Percentiles rank a stretch among this genome's conserved stretches.
These are phyloP conservation scores for Buathra laborator DNA, from an alignment of 2,888 invertebrate genomes.

Conservation along the genomic window DNA sequence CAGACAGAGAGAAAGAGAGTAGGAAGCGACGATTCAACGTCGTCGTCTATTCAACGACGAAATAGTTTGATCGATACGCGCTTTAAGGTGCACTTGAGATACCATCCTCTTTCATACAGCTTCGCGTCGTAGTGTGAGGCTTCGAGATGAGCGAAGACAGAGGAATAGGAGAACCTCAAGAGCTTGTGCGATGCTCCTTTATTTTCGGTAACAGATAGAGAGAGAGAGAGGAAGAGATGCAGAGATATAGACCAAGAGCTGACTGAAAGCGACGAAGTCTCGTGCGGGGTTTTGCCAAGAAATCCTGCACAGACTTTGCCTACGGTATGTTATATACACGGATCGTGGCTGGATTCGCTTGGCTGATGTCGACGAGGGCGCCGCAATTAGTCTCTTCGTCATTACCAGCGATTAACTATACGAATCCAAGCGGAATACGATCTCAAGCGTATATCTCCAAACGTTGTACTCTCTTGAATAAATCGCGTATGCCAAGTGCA, in stretches of 20 bases:
- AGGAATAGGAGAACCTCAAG: slow-evolving; percentile 27
- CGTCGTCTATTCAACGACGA: slow-evolving; percentile 1
- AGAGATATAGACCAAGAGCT: slow-evolving; percentile 27
- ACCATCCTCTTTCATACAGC: neutral
- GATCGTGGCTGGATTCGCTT: slow-evolving; percentile 24
- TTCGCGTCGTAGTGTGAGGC: slow-evolving; percentile 2
- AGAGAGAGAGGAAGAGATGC: neutral
- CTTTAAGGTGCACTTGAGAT: slow-evolving; percentile 16
- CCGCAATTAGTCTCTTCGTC: slow-evolving; percentile 76
- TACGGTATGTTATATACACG: neutral
- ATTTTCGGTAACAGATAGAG: slow-evolving; percentile 36
- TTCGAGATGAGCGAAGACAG: slow-evolving; percentile 5
- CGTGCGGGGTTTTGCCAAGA: slow-evolving; percentile 51
- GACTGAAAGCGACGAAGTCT: slow-evolving; percentile 40
- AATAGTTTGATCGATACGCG: slow-evolving; percentile 68
- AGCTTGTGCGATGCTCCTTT: slow-evolving; percentile 48
- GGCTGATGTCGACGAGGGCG: slow-evolving; percentile 48
- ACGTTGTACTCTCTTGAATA: neutral
- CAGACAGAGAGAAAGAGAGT: slow-evolving; percentile 28
- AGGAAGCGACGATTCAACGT: slow-evolving; percentile 37
- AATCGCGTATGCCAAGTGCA: slow-evolving; percentile 44
- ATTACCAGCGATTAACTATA: slow-evolving; percentile 77
- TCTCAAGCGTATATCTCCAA: slow-evolving; percentile 26
- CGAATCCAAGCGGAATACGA: slow-evolving; percentile 46
- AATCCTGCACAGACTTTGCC: slow-evolving; percentile 30